phyloP scores from a whole-genome alignment of 2,888 invertebrate species.

The Gisinianus flammeolus region DNA sequence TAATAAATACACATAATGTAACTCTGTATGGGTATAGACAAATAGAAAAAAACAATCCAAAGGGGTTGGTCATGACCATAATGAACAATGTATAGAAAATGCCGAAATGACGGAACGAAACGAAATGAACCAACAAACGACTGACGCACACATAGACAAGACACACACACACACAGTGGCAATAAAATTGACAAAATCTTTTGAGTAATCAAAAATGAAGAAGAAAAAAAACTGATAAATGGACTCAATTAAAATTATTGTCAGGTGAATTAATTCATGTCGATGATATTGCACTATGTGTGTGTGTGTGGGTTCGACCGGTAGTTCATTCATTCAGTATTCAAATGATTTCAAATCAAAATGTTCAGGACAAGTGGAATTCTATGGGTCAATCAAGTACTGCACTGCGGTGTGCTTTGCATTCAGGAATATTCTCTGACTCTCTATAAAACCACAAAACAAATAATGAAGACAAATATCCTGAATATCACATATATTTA shows the following conservation, averaged over 20 bases:
- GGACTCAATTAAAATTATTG: conserved; percentile 12
- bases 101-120: neutral
- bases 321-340: no score
- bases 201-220: neutral
- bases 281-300: neutral
- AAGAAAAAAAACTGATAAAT: neutral
- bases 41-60: conserved; percentile 2
- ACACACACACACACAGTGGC: neutral
- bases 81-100: neutral
- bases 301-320: neutral
- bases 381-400: no score
- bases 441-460: no score
- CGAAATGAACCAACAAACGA: no score
- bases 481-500: no score
- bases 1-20: neutral
- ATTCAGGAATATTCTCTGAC: no score
- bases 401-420: no score
- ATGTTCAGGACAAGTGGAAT: neutral
- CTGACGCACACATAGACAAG: neutral
- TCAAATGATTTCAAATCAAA: no score
- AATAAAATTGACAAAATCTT: neutral
- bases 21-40: neutral
- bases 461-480: no score
- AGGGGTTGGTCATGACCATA: neutral
- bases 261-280: conserved; percentile 8